Base-by-base conservation (phyloP, 2,797 vertebrate genomes). In the Crenichthys baileyi region DNA sequence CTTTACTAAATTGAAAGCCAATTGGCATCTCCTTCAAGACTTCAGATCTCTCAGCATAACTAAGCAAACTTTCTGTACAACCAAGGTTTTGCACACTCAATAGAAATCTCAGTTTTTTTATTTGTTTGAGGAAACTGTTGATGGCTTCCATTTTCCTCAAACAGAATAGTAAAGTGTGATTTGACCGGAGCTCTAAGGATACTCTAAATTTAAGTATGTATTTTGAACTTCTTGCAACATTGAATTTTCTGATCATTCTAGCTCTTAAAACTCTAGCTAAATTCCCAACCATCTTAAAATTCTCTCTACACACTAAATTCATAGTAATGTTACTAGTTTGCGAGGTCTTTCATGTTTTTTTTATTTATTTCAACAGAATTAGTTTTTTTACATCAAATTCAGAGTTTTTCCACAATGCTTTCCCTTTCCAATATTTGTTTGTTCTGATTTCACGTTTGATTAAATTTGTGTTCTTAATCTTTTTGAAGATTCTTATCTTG, bases 1-100 rank as follows among this genome's bases (percentile, higher is more conserved):
- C 84, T 26, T 79, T 53, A 80, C 77, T 79, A 92, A 91, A 92
- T 91, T 89, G 89, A 91, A 90, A 74, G 70, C 84, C 79, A 79
- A 76, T 84, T 85, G 86, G 80, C 83, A 85, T 90, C 80, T 89
- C 79, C 88, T 90, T 90, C 82, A 88, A 88, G 73, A 88, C 79
- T 73, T 88, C 74, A 80, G 78, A 86, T 90, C 84, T 85, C 71
- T 58, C 80, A 83, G 80, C 48, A 84, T 56, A 58, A 51, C 83
- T 81, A 58, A 91, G 81, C 82, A 89, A 92, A 87, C 83, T 79
- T 84, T 88, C 70, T 71, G 56, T 73, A 82, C 82, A 46, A 88
- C 76, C 68, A 6, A 20, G 29, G 60, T 41, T 72, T 41, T 72
- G 20, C 58, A 72, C 78, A 83, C 76, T 24, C 44, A 72, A 77